Percentiles rank a stretch among this genome's conserved stretches.
These are phyloP conservation scores for Cerastoderma edule DNA, from an alignment of 2,888 invertebrate genomes.

Conservation along the genomic window DNA sequence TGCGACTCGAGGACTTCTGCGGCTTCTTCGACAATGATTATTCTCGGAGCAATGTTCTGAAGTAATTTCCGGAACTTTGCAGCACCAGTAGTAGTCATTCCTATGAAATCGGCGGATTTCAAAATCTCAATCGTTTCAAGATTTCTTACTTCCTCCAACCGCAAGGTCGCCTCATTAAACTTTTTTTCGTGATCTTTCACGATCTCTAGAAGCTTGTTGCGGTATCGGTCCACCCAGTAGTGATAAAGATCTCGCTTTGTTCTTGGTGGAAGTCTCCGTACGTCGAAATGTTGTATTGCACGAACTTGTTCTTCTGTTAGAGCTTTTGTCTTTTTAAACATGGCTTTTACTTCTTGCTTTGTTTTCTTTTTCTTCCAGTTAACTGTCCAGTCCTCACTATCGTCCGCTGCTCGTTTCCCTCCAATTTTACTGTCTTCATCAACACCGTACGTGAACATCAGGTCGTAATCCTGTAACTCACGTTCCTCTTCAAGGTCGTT, in stretches of 20 bases:
- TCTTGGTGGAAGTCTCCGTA: constrained; percentile 68
- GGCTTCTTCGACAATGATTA: constrained; percentile 91
- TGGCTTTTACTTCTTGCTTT: constrained; percentile 27
- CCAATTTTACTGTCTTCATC: background rate
- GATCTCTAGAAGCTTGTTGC: constrained; percentile 42
- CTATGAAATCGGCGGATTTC: constrained; percentile 70
- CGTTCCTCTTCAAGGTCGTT: constrained; percentile 55
- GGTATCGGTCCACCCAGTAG: constrained; percentile 78
- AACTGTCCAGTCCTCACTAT: constrained; percentile 26
- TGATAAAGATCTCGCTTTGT: constrained; percentile 79
- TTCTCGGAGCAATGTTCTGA: constrained; percentile 78
- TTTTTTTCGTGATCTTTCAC: constrained; percentile 47
- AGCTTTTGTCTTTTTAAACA: constrained; percentile 39
- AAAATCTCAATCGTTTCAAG: constrained; percentile 72
- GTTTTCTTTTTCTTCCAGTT: constrained; percentile 37
- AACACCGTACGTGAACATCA: constrained; percentile 4
- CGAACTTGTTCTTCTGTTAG: constrained; percentile 61
- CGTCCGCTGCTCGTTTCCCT: background rate
- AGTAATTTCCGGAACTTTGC: constrained; percentile 75
- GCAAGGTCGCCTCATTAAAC: constrained; percentile 55
- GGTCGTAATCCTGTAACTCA: constrained; percentile 45
- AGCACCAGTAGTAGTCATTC: constrained; percentile 83
- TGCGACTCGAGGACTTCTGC: constrained; percentile 94
- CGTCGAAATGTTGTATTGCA: constrained; percentile 43
- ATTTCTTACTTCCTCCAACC: constrained; percentile 59